Evolutionary conservation across 1,140 invertebrate genomes (phyloP).

Genomic region (Globodera ellingtonae): DNA sequence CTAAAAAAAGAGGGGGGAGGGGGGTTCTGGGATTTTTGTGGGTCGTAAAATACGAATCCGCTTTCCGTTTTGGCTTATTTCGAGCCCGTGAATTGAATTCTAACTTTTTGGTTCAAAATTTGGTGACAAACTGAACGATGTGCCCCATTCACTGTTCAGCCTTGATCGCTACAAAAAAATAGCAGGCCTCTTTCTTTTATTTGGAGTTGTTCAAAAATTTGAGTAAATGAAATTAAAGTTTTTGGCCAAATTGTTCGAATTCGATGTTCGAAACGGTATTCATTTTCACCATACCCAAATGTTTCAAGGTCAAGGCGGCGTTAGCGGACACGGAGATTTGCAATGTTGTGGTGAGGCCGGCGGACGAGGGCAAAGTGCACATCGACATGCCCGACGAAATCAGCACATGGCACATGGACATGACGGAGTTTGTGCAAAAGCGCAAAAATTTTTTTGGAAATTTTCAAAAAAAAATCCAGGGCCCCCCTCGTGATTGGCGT

Average conservation of each 20-base stretch:
- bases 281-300: neutral
- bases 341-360: constrained; percentile 38
- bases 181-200: too few relatives aligned
- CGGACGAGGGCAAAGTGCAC: constrained; percentile 42
- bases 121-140: too few relatives aligned
- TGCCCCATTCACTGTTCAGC: too few relatives aligned
- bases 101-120: too few relatives aligned
- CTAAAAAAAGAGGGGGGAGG: too few relatives aligned
- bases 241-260: too few relatives aligned
- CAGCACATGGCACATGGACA: constrained; percentile 36
- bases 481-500: constrained; percentile 37
- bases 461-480: constrained; percentile 25
- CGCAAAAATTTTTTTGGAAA: neutral
- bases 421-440: constrained; percentile 23
- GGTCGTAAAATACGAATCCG: neutral
- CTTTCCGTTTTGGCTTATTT: too few relatives aligned
- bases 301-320: constrained; percentile 38
- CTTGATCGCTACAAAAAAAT: too few relatives aligned
- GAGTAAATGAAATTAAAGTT: too few relatives aligned
- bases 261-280: too few relatives aligned
- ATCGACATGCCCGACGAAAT: constrained; percentile 39
- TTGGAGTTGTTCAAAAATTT: too few relatives aligned
- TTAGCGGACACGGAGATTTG: constrained; percentile 41
- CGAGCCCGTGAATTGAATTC: too few relatives aligned
- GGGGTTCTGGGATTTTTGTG: neutral